These are phyloP conservation scores for Acromyrmex heyeri DNA, from an alignment of 1,140 invertebrate genomes.

Conservation along the genomic window DNA sequence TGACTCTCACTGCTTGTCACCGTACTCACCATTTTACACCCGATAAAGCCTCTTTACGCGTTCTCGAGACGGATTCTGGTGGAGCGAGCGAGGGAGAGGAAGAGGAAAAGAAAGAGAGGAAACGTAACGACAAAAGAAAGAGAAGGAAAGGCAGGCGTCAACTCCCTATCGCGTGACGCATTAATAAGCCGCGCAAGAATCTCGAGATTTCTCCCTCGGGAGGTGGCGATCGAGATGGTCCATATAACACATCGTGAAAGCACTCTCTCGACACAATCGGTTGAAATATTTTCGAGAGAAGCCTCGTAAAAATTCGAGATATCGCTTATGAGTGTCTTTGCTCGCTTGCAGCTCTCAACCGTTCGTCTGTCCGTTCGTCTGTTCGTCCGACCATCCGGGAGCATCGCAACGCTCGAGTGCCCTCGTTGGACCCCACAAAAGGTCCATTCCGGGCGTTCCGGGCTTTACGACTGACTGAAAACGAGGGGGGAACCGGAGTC, in stretches of 20 bases:
- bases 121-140: conserved; percentile 26
- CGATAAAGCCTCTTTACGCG: conserved; percentile 75
- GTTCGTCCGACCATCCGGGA: conserved; percentile 28
- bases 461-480: conserved; percentile 66
- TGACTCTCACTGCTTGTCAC: conserved; percentile 53
- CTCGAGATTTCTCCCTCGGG: neutral
- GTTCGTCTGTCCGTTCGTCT: conserved; percentile 8
- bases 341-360: neutral
- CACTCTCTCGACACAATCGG: conserved; percentile 72
- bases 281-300: conserved; percentile 78
- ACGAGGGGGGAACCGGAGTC: conserved; percentile 50
- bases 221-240: conserved; percentile 24
- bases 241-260: conserved; percentile 40
- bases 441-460: conserved; percentile 71
- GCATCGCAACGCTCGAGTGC: conserved; percentile 57
- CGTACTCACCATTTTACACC: conserved; percentile 73
- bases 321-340: conserved; percentile 74
- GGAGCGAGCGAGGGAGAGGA: conserved; percentile 30
- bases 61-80: conserved; percentile 45
- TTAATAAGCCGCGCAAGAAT: conserved; percentile 41
- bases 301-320: conserved; percentile 72
- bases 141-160: conserved; percentile 6
- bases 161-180: conserved; percentile 53
- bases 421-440: conserved; percentile 60
- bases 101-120: conserved; percentile 3